A percentile compares a stretch with the other conserved stretches of the same genome.
These are phyloP conservation scores for Illadopsis cleaveri DNA, from an alignment of 2,113 vertebrate genomes.

Conservation along the genomic window DNA sequence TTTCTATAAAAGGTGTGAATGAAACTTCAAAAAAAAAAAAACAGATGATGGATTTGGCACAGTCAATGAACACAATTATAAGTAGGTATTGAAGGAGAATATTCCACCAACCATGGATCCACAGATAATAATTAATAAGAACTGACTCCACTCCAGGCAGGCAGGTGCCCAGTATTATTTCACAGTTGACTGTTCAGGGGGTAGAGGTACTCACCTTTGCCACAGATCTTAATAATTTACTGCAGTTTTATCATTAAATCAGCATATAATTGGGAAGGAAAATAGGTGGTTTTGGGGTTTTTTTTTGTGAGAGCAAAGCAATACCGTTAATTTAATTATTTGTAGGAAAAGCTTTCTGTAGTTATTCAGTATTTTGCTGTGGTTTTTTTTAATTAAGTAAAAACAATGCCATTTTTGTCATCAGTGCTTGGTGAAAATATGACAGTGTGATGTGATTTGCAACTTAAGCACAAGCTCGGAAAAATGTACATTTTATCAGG, in stretches of 20 bases:
- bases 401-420: constrained; percentile 59
- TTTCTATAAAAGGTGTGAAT: constrained; percentile 63
- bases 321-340: constrained; percentile 55
- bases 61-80: constrained; percentile 62
- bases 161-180: constrained; percentile 69
- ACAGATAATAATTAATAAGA: constrained; percentile 77
- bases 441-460: constrained; percentile 48
- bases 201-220: constrained; percentile 72
- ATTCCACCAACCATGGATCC: constrained; percentile 40
- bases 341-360: constrained; percentile 34
- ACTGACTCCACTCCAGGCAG: constrained; percentile 20
- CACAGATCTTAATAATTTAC: constrained; percentile 78
- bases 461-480: constrained; percentile 35
- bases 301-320: neutral
- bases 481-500: constrained; percentile 12
- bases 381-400: constrained; percentile 41
- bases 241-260: constrained; percentile 77
- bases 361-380: constrained; percentile 19
- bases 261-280: constrained; percentile 74
- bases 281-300: neutral
- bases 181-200: constrained; percentile 68
- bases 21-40: constrained; percentile 52
- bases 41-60: constrained; percentile 17
- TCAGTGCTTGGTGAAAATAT: constrained; percentile 52
- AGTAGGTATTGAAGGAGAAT: constrained; percentile 59